Evolutionary conservation across 2,113 vertebrate species (phyloP).

Genomic region (Calypte anna): DNA sequence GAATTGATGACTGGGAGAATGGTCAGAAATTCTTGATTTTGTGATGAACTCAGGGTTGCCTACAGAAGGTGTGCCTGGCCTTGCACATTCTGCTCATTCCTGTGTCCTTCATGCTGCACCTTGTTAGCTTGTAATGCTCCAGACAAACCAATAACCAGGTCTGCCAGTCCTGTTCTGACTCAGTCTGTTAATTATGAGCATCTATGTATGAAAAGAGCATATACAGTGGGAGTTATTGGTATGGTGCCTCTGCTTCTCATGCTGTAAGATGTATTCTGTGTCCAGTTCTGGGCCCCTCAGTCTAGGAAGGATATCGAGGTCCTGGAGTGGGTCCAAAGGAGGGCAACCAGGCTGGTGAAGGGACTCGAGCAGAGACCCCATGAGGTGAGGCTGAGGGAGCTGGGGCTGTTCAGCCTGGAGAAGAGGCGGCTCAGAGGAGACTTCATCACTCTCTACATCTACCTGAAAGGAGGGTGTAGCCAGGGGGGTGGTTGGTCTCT

Average conservation of each 20-base stretch:
- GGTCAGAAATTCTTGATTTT: background rate
- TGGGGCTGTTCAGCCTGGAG: no score
- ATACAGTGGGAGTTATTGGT: constrained; percentile 72
- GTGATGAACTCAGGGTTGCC: background rate
- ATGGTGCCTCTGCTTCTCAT: constrained; percentile 70
- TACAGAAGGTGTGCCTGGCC: background rate
- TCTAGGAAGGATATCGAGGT: no score
- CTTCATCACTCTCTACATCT: no score
- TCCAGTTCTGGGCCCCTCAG: no score
- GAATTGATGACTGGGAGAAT: background rate
- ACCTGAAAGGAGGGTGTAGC: no score
- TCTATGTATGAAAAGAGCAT: constrained; percentile 80
- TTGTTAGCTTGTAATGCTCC: background rate
- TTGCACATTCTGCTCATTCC: background rate
- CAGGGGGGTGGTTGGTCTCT: no score
- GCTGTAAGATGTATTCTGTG: constrained; percentile 79
- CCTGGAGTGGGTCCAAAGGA: no score
- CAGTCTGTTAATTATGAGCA: constrained; percentile 75
- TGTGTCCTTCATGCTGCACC: background rate
- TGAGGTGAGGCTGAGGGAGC: no score
- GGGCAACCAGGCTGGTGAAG: no score
- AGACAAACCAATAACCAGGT: background rate
- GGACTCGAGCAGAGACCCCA: no score
- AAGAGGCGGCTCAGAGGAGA: no score
- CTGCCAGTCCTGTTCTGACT: background rate